Base-by-base conservation (phyloP, 2,888 invertebrate genomes). In the Netelia virgata region DNA sequence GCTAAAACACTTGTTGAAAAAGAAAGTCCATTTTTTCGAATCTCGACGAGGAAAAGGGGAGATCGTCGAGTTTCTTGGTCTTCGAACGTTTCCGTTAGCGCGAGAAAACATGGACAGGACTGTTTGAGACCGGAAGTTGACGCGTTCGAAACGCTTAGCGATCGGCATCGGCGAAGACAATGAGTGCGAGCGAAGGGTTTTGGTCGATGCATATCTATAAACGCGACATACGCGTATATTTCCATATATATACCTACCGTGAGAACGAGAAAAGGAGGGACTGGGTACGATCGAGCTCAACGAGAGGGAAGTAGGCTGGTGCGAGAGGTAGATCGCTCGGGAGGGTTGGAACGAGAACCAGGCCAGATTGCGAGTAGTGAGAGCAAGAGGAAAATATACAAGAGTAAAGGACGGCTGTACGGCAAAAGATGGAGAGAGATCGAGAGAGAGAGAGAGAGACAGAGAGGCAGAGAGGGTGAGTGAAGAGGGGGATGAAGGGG, bases 261-360 rank as follows among this genome's bases (percentile, higher is more conserved):
- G 53, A 53, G 64, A 64, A 53, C 55, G 79, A 81, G 79, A 85
- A 81, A 73, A 81, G 83, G 69, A 47, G 79, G 23, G 55, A n/a
- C 55, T 18, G 53, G 41, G 53, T 14, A 50, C 50, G 50, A 50
- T 18, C 18, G 18, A 74, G 28, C 23, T 47, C 43, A 36, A 10
- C 20, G 59, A 61, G 68, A 70, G 57, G 43, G 61, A 63, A 61
- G 77, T 47, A 14, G 72, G 43, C 63, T 70, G 28, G 36, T 70
- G 36, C 28, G n/a, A 28, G 53, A 41, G 14, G 20, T 23, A 23
- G 43, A 36, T n/a, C 64, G 14, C n/a, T 16, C 69, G 59, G 50
- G 77, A 68, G 23, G 23, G 20, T 70, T 16, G 63, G 43, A 66
- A 75, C 55, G 64, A 75, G 64, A 75, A 75, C 63, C 64, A 66